Base-by-base conservation (phyloP, 2,888 invertebrate genomes). In the Griposia aprilina region DNA sequence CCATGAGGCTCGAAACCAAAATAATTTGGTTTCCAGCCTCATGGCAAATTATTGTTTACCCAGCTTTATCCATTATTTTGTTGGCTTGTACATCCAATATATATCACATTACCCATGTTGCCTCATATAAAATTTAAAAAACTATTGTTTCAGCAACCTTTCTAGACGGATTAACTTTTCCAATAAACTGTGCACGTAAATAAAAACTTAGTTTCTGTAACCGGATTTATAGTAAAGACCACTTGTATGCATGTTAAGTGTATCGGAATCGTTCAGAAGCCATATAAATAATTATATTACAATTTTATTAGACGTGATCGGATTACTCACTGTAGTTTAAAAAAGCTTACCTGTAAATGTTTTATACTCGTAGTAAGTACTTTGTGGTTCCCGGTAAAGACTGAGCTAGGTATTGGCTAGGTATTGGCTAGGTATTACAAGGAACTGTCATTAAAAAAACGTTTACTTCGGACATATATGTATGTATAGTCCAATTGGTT, bases 261-360 rank as follows among this genome's bases (percentile, higher is more conserved):
- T 78, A 82, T 84, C 75, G 26, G 70, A 85, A 82, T 71, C 55
- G 73, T 71, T 48, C 20, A 67, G 82, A 84, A 82, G 84, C 85
- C 84, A 36, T 71, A 85, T 26, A 26, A n/a, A 67, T 62, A 41
- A 82, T 78, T 60, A 65, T 75, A 66, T 70, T 67, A 52, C 63
- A 60, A 73, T n/a, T n/a, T n/a, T n/a, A n/a, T 82, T 63, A n/a
- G 36, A 36, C 63, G 52, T 63, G 52, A 71, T 76, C 41, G 69
- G 70, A 79, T 75, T 63, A 72, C 11, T 3, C n/a, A 69, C 59
- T 45, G 11, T 36, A 52, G 62, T 52, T 77, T 59, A 81, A 62
- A 41, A 67, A 50, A 30, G 62, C 66, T 67, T 48, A 13, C 4
- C 4, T 11, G 23, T 36, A 57, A n/a, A 63, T 11, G 30, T 60